A percentile compares a stretch with the other conserved stretches of the same genome.
Conservation (phyloP, 2,888 invertebrate genomes). For the Megalurothrips usitatus region DNA sequence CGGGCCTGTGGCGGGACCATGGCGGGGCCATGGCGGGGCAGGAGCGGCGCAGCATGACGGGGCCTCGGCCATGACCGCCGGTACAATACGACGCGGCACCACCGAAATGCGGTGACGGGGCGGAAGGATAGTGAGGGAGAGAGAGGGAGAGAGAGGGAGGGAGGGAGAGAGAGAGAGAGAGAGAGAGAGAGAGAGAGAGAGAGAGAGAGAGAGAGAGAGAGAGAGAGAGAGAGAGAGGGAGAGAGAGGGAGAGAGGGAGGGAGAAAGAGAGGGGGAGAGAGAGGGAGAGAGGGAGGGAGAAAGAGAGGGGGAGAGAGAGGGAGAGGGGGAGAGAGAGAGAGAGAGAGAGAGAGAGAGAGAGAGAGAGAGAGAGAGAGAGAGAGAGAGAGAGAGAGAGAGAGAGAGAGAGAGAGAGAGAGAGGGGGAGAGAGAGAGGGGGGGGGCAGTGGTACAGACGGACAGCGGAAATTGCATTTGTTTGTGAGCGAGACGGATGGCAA, state of each 20-base stretch:
- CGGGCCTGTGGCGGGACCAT: too few species aligned
- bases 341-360: conserved; percentile 8
- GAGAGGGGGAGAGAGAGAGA: conserved; percentile 3
- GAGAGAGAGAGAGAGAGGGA: neutral
- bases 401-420: neutral
- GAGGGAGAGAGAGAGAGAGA: neutral
- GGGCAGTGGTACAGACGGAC: neutral
- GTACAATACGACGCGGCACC: neutral
- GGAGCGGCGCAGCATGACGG: conserved; percentile 25
- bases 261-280: conserved; percentile 20
- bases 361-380: neutral
- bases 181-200: conserved; percentile 10
- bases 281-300: neutral
- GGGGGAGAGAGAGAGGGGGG: conserved; percentile 26
- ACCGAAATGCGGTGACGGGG: neutral
- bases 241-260: conserved; percentile 1
- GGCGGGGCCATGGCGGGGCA: too few species aligned
- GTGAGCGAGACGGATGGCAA: neutral
- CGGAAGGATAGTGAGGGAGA: neutral
- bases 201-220: neutral
- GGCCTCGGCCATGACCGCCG: conserved; percentile 26
- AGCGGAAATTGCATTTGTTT: neutral
- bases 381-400: neutral
- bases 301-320: neutral
- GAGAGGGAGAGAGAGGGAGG: neutral